A percentile compares a stretch with the other conserved stretches of the same genome.
These are phyloP conservation scores for Sitodiplosis mosellana DNA, from an alignment of 1,140 invertebrate genomes.

Conservation along the genomic window DNA sequence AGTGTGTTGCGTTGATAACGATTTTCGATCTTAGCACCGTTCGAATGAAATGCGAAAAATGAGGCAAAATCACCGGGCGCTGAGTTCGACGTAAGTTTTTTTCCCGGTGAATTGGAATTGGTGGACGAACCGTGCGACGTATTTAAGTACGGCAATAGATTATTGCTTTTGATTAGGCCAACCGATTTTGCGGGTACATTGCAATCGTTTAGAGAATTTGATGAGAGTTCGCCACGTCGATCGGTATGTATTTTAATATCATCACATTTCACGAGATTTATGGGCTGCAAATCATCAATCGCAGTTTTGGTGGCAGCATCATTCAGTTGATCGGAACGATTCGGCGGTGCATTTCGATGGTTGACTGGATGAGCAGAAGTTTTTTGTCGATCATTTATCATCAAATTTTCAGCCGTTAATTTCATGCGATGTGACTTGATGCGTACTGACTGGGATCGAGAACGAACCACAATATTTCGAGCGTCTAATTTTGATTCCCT, in stretches of 20 bases:
- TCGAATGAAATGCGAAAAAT: slow-evolving; percentile 17
- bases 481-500: not conserved
- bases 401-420: not conserved
- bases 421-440: not conserved
- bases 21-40: slow-evolving; percentile 33
- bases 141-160: no score
- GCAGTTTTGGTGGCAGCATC: not conserved
- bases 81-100: slow-evolving; percentile 1
- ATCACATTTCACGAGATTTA: slow-evolving; percentile 4
- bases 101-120: no score
- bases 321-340: not conserved
- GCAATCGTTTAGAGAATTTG: not conserved
- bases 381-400: not conserved
- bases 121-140: no score
- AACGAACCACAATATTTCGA: not conserved
- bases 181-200: not conserved
- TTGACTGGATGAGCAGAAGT: not conserved
- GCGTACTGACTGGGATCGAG: not conserved
- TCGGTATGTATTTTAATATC: slow-evolving; percentile 5
- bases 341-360: not conserved
- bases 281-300: not conserved
- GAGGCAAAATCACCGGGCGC: slow-evolving; percentile 16
- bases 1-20: slow-evolving; percentile 9
- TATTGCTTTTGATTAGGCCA: not conserved
- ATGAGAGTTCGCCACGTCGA: not conserved